A percentile compares a stretch with the other conserved stretches of the same genome.
These are phyloP conservation scores for Aleiodes sp. DNA, from an alignment of 1,140 invertebrate genomes.

Conservation along the genomic window DNA sequence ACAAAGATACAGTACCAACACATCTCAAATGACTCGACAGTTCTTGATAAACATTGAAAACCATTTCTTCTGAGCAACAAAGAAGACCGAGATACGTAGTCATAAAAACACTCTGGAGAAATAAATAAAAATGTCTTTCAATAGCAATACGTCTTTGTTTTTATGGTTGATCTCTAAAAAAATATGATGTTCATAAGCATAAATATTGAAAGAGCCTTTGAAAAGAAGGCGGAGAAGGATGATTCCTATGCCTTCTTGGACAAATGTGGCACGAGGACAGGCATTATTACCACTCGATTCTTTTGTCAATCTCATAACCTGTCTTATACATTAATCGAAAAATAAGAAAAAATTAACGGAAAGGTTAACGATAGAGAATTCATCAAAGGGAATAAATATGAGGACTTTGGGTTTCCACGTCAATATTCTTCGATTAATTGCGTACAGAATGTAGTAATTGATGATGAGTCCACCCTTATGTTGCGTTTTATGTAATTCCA, in stretches of 20 bases:
- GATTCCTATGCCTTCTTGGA: background rate
- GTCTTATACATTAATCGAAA: background rate
- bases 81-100: no score
- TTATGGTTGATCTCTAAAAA: background rate
- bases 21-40: background rate
- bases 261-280: conserved; percentile 30
- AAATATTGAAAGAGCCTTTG: background rate
- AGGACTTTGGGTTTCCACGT: no score
- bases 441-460: no score
- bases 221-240: conserved; percentile 7
- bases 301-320: conserved; percentile 24
- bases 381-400: no score
- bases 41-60: background rate
- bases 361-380: no score
- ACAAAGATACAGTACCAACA: background rate
- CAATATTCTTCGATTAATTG: no score
- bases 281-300: conserved; percentile 22
- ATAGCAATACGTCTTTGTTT: background rate
- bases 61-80: background rate
- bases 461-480: no score
- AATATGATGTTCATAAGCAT: background rate
- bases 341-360: no score
- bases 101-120: no score
- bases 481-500: no score
- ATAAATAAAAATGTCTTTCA: no score